Evolutionary conservation across 2,113 vertebrate species (phyloP), one percentile per base, ranked within the genome.

Genomic region (Ariopsis seemanni): DNA sequence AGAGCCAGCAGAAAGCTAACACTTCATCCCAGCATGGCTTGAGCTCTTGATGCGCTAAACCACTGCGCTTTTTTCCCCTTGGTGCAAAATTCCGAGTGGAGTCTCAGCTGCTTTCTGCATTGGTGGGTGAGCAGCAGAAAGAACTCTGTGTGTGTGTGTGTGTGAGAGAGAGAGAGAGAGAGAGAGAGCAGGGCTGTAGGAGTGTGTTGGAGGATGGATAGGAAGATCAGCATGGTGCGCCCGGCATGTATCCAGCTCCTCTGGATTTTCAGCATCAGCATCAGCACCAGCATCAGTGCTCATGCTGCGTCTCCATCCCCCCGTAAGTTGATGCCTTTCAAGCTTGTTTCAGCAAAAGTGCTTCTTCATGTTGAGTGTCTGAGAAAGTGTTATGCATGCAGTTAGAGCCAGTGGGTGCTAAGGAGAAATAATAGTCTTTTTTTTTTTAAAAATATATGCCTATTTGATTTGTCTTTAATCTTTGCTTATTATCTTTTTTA

Each of bases 241-340:
- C 88, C 27, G 85, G 91, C 93, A 88, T 88, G 91, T 88, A 89
- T 89, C 90, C 85, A 91, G 88, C 83, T 91, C 90, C 90, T 95
- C 85, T 95, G 95, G 95, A 95, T 96, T 93, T 94, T 92, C 91
- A 92, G 91, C 92, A 30, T 55, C 75, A 52, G 91, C 92, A 92
- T 92, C 91, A 92, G 91, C 92, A n/a, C 7, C 74, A 17, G 92
- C 92, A 92, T 71, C 92, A 82, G 86, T 58, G 92, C 82, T 53
- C 89, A 63, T 77, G 95, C 94, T 93, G 95, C 94, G 94, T 91
- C 94, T 83, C 92, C 93, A 92, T 93, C 94, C 93, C 88, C 91
- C 91, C 94, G 95, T 96, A 96, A 96, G 95, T 96, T 57, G 25
- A 55, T 57, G 7, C 75, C 50, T 79, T 79, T 17, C 7, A n/a